Conservation (phyloP, 92 coral and sea anemone genomes). For the Pocillopora grandis region DNA sequence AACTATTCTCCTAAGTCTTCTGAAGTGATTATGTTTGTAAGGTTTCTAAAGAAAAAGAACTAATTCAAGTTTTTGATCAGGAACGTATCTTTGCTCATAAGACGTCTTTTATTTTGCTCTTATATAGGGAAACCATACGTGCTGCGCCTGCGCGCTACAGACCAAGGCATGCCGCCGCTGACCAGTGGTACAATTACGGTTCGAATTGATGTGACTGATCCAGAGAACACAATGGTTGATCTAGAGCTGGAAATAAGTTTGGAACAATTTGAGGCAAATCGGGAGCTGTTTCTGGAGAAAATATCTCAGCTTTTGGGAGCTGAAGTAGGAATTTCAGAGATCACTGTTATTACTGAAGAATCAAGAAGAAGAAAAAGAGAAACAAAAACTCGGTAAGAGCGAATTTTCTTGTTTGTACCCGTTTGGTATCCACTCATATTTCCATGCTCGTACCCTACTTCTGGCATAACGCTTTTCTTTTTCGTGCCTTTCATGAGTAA, state of each 20-base stretch:
- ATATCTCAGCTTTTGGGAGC: slow-evolving; percentile 55
- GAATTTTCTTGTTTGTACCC: background rate
- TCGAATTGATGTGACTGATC: slow-evolving; percentile 59
- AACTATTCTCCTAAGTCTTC: background rate
- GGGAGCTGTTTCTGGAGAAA: slow-evolving; percentile 44
- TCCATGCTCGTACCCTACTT: background rate
- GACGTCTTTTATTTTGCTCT: background rate
- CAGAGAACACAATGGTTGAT: slow-evolving; percentile 63
- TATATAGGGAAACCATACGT: slow-evolving; percentile 43
- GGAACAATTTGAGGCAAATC: slow-evolving; percentile 60
- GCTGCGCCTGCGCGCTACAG: slow-evolving; percentile 62
- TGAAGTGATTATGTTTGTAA: background rate
- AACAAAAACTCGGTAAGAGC: slow-evolving; percentile 44
- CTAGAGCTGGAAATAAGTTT: slow-evolving; percentile 54
- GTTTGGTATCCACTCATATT: background rate
- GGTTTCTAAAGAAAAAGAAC: background rate
- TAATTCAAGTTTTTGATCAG: background rate
- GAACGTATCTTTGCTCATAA: background rate
- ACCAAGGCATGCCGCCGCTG: slow-evolving; percentile 57
- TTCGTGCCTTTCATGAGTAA: too few relatives aligned
- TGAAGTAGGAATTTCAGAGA: slow-evolving; percentile 48
- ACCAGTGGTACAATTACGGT: slow-evolving; percentile 30
- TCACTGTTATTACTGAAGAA: slow-evolving; percentile 13
- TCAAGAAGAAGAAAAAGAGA: slow-evolving; percentile 49
- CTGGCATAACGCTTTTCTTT: too few relatives aligned